Percentiles rank a stretch among this genome's conserved stretches.
Evolutionary conservation across 2,888 invertebrate species (phyloP).

Genomic region (Leuctra nigra): DNA sequence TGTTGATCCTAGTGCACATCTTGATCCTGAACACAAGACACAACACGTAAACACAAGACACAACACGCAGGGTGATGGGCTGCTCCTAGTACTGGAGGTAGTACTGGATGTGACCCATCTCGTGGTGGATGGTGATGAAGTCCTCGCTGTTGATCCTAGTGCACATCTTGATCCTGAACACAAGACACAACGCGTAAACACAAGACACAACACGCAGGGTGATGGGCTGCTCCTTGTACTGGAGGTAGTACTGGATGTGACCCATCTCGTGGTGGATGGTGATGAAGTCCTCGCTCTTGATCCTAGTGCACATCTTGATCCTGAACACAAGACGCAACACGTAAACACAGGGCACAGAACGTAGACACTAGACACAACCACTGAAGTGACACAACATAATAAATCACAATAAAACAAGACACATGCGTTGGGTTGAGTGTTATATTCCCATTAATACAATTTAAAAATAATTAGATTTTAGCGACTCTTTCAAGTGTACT

Average conservation of each 20-base stretch:
- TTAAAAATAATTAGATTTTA: no score
- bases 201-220: no score
- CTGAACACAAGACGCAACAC: constrained; percentile 28
- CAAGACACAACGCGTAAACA: no score
- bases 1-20: constrained; percentile 38
- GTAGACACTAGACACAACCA: constrained; percentile 37
- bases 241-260: constrained; percentile 57
- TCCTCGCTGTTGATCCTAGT: constrained; percentile 37
- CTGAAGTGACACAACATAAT: no score
- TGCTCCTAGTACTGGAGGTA: constrained; percentile 53
- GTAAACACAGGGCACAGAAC: background rate
- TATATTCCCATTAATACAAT: no score
- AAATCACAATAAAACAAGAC: no score
- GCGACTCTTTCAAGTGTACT: no score
- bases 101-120: constrained; percentile 58
- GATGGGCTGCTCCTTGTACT: constrained; percentile 50
- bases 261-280: constrained; percentile 47
- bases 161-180: constrained; percentile 38
- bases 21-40: constrained; percentile 35
- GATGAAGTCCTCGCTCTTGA: constrained; percentile 37
- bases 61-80: constrained; percentile 47
- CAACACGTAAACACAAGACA: no score
- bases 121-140: constrained; percentile 40
- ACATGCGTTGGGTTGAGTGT: no score
- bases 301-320: constrained; percentile 39